A percentile compares a stretch with the other conserved stretches of the same genome.
Evolutionary conservation across 37 sponge, comb jelly and placozoan species (phyloP).

Genomic region (Cliona cf. orientalis): DNA sequence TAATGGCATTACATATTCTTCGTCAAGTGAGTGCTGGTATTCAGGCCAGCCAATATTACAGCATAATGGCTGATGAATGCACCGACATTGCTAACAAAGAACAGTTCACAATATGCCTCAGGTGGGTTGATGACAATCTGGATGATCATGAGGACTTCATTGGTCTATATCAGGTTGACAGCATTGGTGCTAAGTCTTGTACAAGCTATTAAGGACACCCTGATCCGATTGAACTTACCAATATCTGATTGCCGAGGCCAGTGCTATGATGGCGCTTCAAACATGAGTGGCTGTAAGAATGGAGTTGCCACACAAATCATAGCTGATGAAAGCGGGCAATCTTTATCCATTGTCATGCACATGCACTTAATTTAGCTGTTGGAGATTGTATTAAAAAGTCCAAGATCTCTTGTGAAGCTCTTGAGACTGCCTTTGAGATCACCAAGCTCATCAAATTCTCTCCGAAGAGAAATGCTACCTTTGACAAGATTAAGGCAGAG

Average conservation of each 20-base stretch:
- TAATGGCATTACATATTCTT: conserved; percentile 74
- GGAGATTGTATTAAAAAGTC: conserved; percentile 57
- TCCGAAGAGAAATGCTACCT: conserved; percentile 61
- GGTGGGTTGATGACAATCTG: conserved; percentile 43
- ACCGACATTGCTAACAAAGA: conserved; percentile 73
- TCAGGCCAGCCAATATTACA: conserved; percentile 41
- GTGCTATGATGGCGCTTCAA: conserved; percentile 68
- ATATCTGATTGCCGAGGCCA: conserved; percentile 56
- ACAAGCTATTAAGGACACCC: conserved; percentile 34
- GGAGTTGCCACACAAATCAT: conserved; percentile 57
- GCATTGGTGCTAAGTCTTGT: conserved; percentile 55
- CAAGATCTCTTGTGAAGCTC: conserved; percentile 54
- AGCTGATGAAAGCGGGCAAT: conserved; percentile 61
- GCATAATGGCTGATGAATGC: conserved; percentile 82
- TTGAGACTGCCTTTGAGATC: conserved; percentile 61
- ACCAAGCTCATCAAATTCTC: conserved; percentile 69
- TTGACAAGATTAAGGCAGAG: conserved; percentile 47
- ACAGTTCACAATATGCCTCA: conserved; percentile 75
- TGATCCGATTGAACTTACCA: conserved; percentile 33
- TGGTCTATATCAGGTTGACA: conserved; percentile 66
- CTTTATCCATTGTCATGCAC: conserved; percentile 76
- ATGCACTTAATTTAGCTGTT: conserved; percentile 70
- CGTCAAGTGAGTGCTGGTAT: conserved; percentile 53
- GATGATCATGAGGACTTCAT: conserved; percentile 74
- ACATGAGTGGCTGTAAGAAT: conserved; percentile 48